Percentiles rank a stretch among this genome's conserved stretches.
Conservation (phyloP, 2,113 vertebrate genomes). For the Zootoca vivipara region DNA sequence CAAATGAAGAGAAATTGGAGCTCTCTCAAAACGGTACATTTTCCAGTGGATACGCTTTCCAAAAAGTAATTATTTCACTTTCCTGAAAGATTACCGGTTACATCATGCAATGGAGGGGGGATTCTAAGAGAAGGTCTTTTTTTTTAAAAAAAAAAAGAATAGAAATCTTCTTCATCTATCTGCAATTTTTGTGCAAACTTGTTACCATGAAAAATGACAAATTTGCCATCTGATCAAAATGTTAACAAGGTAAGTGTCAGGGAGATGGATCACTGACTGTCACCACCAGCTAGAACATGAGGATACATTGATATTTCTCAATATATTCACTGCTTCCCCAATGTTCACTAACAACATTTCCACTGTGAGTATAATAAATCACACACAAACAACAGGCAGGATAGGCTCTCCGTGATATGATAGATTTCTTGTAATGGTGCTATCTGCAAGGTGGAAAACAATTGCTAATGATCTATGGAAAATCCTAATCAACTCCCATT, state of each 20-base stretch:
- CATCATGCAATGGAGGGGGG: slow-evolving; percentile 58
- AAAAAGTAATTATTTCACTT: slow-evolving; percentile 79
- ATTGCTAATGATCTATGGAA: slow-evolving; percentile 88
- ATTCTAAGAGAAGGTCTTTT: slow-evolving; percentile 58
- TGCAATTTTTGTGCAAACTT: slow-evolving; percentile 81
- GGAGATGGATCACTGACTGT: slow-evolving; percentile 90
- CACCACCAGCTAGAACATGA: slow-evolving; percentile 84
- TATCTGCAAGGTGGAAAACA: slow-evolving; percentile 80
- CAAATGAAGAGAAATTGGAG: slow-evolving; percentile 77
- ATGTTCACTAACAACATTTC: slow-evolving; percentile 88
- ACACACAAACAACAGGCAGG: slow-evolving; percentile 82
- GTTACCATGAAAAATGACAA: slow-evolving; percentile 87
- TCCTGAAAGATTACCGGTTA: slow-evolving; percentile 77
- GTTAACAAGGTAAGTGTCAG: slow-evolving; percentile 94
- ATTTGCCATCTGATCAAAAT: slow-evolving; percentile 91
- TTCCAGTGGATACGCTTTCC: slow-evolving; percentile 69
- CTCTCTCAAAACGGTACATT: slow-evolving; percentile 65
- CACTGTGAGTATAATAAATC: slow-evolving; percentile 85
- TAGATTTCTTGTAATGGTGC: slow-evolving; percentile 75
- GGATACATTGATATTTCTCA: slow-evolving; percentile 92
- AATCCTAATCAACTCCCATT: slow-evolving; percentile 82
- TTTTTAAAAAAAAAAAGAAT: slow-evolving; percentile 28
- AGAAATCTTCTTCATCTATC: slow-evolving; percentile 76
- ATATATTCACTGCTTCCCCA: slow-evolving; percentile 85
- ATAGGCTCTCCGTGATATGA: slow-evolving; percentile 79